These are phyloP conservation scores for Salarias fasciatus DNA, from an alignment of 2,797 vertebrate genomes.

Conservation along the genomic window DNA sequence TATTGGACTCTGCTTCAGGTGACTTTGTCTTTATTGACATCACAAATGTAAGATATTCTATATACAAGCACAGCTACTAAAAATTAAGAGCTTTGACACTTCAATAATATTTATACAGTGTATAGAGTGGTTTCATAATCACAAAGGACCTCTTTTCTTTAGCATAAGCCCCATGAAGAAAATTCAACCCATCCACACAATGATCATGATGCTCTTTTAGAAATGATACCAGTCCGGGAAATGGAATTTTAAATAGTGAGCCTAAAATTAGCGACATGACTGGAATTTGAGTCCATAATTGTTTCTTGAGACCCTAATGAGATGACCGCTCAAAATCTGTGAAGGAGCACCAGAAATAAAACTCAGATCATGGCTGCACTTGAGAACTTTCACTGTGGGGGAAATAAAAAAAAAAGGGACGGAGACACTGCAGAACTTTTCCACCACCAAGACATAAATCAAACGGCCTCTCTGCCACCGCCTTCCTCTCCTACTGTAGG, in stretches of 20 bases:
- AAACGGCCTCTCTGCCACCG: conserved; percentile 37
- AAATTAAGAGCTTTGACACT: too few relatives aligned
- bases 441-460: conserved; percentile 55
- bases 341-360: conserved; percentile 18
- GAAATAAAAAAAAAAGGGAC: conserved; percentile 14
- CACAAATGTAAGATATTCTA: too few relatives aligned
- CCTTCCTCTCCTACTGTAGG: conserved; percentile 29
- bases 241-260: too few relatives aligned
- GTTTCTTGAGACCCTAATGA: conserved; percentile 20
- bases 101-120: too few relatives aligned
- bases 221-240: too few relatives aligned
- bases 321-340: conserved; percentile 18
- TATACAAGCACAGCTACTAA: too few relatives aligned
- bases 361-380: conserved; percentile 21
- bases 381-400: conserved; percentile 33
- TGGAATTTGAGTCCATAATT: conserved; percentile 31
- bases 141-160: too few relatives aligned
- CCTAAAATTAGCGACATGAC: neutral
- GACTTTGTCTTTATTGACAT: too few relatives aligned
- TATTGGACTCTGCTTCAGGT: too few relatives aligned
- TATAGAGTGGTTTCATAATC: too few relatives aligned
- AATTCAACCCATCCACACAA: conserved; percentile 7
- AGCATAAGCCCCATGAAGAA: too few relatives aligned
- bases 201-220: conserved; percentile 22
- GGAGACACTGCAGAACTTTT: conserved; percentile 47